Evolutionary conservation across 2,888 invertebrate species (phyloP).

Genomic region (Bellardia bayeri): DNA sequence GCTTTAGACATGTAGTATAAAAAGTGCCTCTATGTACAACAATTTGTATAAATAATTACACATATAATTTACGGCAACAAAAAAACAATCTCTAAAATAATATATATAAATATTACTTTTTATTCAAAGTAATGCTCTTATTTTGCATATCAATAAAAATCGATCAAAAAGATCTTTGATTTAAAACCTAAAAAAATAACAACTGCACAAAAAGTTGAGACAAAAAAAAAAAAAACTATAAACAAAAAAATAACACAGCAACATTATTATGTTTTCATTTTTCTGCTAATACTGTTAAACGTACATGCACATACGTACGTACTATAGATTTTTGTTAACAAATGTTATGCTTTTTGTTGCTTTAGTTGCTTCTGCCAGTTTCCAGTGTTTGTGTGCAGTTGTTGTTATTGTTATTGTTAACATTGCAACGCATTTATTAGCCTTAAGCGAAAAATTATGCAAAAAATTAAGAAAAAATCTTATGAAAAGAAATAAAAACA

Average conservation of each 20-base stretch:
- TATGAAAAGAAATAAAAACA: constrained; percentile 6
- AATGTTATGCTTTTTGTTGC: constrained; percentile 45
- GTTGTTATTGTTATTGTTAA: constrained; percentile 47
- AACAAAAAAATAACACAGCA: constrained; percentile 27
- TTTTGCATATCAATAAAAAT: constrained; percentile 73
- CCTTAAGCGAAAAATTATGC: constrained; percentile 75
- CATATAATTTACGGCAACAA: constrained; percentile 34
- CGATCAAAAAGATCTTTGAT: constrained; percentile 70
- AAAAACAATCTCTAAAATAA: constrained; percentile 28
- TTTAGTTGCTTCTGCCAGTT: constrained; percentile 22
- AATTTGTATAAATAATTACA: constrained; percentile 58
- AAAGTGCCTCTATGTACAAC: background rate
- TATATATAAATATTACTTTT: constrained; percentile 41
- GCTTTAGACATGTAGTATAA: background rate
- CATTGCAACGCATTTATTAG: constrained; percentile 72
- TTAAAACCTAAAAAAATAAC: constrained; percentile 18
- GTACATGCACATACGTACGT: background rate
- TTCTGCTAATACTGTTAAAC: constrained; percentile 40
- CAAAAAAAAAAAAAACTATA: background rate
- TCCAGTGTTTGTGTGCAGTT: background rate
- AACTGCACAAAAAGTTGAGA: background rate
- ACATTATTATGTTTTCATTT: constrained; percentile 11
- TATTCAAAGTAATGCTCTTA: constrained; percentile 59
- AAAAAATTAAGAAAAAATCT: constrained; percentile 54
- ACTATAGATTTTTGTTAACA: constrained; percentile 8